Evolutionary conservation across 1,140 invertebrate genomes (phyloP), one percentile per base, ranked within the genome.

Genomic region (Cydia strobilella): DNA sequence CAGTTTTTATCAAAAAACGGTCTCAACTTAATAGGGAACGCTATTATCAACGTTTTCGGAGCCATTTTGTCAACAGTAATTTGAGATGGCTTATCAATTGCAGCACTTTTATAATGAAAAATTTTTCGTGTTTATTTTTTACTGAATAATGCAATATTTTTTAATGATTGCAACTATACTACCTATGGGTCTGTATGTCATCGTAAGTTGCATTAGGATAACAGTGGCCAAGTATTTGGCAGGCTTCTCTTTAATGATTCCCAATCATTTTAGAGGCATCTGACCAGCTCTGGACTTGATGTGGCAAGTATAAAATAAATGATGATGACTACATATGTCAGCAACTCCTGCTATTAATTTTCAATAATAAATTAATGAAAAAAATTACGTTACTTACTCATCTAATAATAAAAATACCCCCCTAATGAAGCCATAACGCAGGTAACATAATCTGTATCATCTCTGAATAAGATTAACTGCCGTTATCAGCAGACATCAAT

Each of bases 1-100:
- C 31, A 69, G 27, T 23, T 69, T 69, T 69, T 35, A 69, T 69
- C 65, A 35, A 69, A 66, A 69, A 42, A 69, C 65, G 54, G 51
- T 7, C n/a, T 6, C 20, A 59, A 59, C 54, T 59, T 59, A 23
- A n/a, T 59, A 59, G 7, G 18, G 51, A 20, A 10, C 51, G 7
- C 23, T 59, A 20, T 59, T 18, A 59, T 59, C 54, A 59, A 59
- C 20, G 20, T 59, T 59, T 59, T 59, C 18, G 54, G 54, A 20
- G 54, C 54, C 20, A 12, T 59, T 59, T 59, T 59, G 54, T 59
- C 54, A 59, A 59, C 20, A 59, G 20, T 59, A 23, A 59, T 59
- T 23, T 59, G 54, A 59, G 54, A 59, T 23, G 54, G 54, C 54
- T 51, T 59, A 20, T 59, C 54, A 59, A 59, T 59, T 10, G 18